Conservation (phyloP, 1,140 invertebrate species). For the Pseudomyrmex flavicornis region DNA sequence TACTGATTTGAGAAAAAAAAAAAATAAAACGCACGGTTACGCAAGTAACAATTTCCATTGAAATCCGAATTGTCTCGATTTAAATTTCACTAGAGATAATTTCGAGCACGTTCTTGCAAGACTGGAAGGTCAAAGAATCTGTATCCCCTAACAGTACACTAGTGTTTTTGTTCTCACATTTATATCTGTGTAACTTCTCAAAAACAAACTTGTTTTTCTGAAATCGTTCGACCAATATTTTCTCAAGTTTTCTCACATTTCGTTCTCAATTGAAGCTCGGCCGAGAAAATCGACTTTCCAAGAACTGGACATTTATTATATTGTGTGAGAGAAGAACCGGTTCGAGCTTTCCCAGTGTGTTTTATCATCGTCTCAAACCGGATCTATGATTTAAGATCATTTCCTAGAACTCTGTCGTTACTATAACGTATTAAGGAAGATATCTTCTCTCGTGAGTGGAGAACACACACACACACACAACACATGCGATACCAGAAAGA, state of each 20-base stretch:
- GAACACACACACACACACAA: too few species aligned
- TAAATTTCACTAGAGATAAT: neutral
- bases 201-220: neutral
- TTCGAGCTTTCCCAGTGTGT: conserved; percentile 43
- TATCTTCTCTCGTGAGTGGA: neutral
- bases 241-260: neutral
- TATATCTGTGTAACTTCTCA: neutral
- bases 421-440: conserved; percentile 40
- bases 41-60: conserved; percentile 1
- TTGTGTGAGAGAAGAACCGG: conserved; percentile 24
- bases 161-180: neutral
- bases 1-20: neutral
- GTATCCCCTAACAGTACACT: too few species aligned
- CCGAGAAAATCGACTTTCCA: conserved; percentile 52
- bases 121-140: too few species aligned
- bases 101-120: neutral
- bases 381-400: conserved; percentile 57
- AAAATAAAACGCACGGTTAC: neutral
- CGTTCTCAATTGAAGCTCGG: neutral
- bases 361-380: conserved; percentile 53
- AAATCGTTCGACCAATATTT: neutral
- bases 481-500: too few species aligned
- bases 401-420: conserved; percentile 41
- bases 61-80: neutral
- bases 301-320: conserved; percentile 29